Evolutionary conservation across 2,113 vertebrate species (phyloP).

Genomic region (Apistogramma diplotaenia): DNA sequence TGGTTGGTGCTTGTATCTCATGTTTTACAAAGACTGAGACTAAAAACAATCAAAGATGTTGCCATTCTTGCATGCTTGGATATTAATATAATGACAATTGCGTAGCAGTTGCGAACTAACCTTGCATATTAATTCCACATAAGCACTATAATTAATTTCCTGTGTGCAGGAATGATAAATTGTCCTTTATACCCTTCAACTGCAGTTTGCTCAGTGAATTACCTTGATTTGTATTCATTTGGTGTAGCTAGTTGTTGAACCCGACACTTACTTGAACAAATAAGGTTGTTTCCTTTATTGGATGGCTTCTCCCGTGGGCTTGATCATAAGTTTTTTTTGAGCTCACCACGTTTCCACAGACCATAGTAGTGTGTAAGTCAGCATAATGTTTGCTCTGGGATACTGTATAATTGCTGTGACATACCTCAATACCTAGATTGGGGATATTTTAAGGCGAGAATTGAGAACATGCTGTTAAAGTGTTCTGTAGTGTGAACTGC

Average conservation of each 20-base stretch:
- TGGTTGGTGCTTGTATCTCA: conserved; percentile 22
- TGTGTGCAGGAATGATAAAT: conserved; percentile 57
- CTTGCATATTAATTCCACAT: conserved; percentile 63
- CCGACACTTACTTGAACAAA: conserved; percentile 64
- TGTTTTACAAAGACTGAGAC: conserved; percentile 14
- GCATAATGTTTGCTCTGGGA: not conserved
- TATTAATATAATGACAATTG: conserved; percentile 45
- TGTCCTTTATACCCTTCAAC: conserved; percentile 66
- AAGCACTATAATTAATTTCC: conserved; percentile 53
- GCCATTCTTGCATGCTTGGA: conserved; percentile 42
- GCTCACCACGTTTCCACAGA: conserved; percentile 18
- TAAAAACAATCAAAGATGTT: conserved; percentile 33
- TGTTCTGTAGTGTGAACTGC: conserved; percentile 21
- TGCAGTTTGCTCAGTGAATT: conserved; percentile 60
- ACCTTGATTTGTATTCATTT: conserved; percentile 65
- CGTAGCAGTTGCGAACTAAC: conserved; percentile 42
- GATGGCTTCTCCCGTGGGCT: conserved; percentile 35
- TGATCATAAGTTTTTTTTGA: conserved; percentile 36
- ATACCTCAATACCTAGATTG: conserved; percentile 8
- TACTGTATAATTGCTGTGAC: not conserved
- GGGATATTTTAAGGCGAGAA: conserved; percentile 28
- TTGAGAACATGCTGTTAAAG: conserved; percentile 33
- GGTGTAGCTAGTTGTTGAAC: conserved; percentile 59
- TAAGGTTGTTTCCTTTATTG: conserved; percentile 61
- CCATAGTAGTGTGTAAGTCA: conserved; percentile 23